phyloP scores from a whole-genome alignment of 2,888 invertebrate genomes.

The Apamea anceps region DNA sequence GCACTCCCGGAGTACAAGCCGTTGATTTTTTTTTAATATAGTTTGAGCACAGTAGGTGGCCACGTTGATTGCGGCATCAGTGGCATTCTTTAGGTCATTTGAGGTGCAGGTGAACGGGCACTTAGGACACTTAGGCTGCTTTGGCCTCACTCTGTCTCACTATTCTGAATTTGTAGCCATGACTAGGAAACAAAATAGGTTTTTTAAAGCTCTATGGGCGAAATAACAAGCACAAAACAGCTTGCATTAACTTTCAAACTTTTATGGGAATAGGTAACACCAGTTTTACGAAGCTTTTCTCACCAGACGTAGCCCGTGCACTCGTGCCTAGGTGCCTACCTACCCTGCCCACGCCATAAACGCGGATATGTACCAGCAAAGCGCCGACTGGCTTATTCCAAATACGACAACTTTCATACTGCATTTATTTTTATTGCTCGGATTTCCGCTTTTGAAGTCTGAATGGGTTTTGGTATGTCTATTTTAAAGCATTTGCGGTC shows the following conservation, averaged over 20 bases:
- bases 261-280: not conserved
- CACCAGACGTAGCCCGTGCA: not conserved
- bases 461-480: conserved; percentile 61
- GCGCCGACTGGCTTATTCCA: conserved; percentile 39
- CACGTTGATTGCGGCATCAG: not conserved
- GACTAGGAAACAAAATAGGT: not conserved
- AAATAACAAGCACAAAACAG: not conserved
- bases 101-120: not conserved
- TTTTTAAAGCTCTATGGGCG: not conserved
- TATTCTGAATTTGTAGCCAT: not conserved
- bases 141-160: too few relatives aligned
- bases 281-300: conserved; percentile 12
- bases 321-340: not conserved
- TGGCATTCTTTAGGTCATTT: not conserved
- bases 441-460: conserved; percentile 59
- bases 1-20: too few relatives aligned
- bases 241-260: conserved; percentile 5
- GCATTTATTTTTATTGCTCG: conserved; percentile 65
- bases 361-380: conserved; percentile 13
- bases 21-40: not conserved
- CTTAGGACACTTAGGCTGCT: not conserved
- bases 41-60: not conserved
- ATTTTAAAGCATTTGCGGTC: conserved; percentile 65
- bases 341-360: conserved; percentile 1
- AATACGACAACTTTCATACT: conserved; percentile 59